Evolutionary conservation across 2,113 vertebrate genomes (phyloP).

Genomic region (Echinops telfairi): DNA sequence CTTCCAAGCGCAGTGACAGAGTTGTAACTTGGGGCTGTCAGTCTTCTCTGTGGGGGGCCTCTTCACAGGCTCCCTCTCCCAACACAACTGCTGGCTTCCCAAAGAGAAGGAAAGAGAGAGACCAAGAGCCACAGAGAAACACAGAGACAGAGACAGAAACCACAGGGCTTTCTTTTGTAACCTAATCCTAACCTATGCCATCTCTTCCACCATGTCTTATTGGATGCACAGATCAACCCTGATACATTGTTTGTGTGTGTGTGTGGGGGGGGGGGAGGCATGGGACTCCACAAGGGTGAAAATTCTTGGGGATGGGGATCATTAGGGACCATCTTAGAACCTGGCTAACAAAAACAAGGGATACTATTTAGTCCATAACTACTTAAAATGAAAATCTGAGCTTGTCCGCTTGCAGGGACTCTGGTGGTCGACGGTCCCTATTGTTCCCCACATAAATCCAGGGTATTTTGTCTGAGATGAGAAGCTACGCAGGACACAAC

Average conservation of each 20-base stretch:
- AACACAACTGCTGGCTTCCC: background rate
- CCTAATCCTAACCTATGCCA: background rate
- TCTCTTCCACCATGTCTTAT: background rate
- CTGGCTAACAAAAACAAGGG: background rate
- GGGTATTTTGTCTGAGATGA: background rate
- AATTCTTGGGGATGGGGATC: background rate
- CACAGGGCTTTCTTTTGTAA: background rate
- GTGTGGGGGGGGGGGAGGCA: background rate
- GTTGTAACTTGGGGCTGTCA: background rate
- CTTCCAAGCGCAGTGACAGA: background rate
- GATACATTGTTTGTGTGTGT: accelerated
- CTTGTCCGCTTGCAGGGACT: background rate
- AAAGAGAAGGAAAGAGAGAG: background rate
- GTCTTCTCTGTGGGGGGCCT: background rate
- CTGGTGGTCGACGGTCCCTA: background rate
- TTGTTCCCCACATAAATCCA: background rate
- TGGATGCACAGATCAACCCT: background rate
- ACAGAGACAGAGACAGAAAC: background rate
- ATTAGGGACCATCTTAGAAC: background rate
- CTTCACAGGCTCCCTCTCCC: background rate
- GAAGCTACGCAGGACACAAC: background rate
- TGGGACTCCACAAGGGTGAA: background rate
- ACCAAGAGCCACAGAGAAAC: background rate
- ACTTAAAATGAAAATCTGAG: background rate
- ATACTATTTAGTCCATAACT: background rate